A percentile compares a stretch with the other conserved stretches of the same genome.
These are phyloP conservation scores for Nasonia giraulti DNA, from an alignment of 1,140 invertebrate species.

Conservation along the genomic window DNA sequence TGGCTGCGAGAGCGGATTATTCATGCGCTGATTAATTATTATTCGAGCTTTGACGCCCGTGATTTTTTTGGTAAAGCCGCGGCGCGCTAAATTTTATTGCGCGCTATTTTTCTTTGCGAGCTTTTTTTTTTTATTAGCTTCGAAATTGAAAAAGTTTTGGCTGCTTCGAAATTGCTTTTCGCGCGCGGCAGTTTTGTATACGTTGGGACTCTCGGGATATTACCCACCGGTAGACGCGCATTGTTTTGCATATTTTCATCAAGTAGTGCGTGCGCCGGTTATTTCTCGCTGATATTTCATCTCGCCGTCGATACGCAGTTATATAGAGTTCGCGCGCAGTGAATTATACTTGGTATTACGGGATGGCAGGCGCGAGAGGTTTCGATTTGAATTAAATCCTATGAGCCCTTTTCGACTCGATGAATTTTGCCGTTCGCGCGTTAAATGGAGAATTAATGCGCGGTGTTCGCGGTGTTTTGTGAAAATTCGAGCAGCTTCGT, in stretches of 20 bases:
- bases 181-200: not conserved
- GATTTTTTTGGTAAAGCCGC: not conserved
- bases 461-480: too few relatives aligned
- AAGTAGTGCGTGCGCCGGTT: too few relatives aligned
- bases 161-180: conserved; percentile 18
- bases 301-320: too few relatives aligned
- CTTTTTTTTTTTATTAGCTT: conserved; percentile 10
- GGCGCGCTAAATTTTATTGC: not conserved
- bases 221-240: too few relatives aligned
- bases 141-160: conserved; percentile 16
- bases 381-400: not conserved
- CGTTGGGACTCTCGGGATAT: not conserved
- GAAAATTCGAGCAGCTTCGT: too few relatives aligned
- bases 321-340: too few relatives aligned
- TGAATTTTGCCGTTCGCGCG: not conserved
- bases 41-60: not conserved
- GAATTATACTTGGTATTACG: too few relatives aligned
- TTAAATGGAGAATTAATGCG: too few relatives aligned
- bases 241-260: not conserved
- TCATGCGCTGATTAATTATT: conserved; percentile 23
- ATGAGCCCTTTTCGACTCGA: not conserved
- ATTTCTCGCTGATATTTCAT: too few relatives aligned
- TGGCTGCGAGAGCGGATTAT: too few relatives aligned
- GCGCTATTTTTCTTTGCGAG: not conserved
- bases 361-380: too few relatives aligned